Evolutionary conservation across 2,888 invertebrate species (phyloP), one percentile per base, ranked within the genome.

Genomic region (Pristionchus maxplancki): DNA sequence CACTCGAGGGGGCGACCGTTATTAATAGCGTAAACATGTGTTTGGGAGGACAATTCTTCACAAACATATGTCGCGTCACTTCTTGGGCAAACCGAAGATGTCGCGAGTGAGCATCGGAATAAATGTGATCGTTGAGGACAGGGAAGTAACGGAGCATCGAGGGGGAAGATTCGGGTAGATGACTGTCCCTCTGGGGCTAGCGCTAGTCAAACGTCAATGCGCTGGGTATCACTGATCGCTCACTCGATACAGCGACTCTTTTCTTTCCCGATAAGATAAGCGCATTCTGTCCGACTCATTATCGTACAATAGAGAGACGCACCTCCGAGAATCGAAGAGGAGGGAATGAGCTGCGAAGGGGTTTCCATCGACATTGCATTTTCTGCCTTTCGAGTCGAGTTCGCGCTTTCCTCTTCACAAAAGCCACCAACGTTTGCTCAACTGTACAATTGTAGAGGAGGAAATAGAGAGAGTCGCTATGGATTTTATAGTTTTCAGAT

Each of bases 371-470:
- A n/a, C 24, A 58, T 58, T 58, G 24, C 58, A 58, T 58, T 58
- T 58, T 24, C 24, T 58, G 6, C 2, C 24, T 0, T 58, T n/a
- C 58, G 58, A n/a, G 20, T 50, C n/a, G 58, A 58, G 58, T 58
- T n/a, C 58, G 58, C 58, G 58, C 8, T 9, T 50, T 20, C 20
- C 20, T 24, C 58, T 58, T 8, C 24, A 58, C 24, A 58, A 58
- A 58, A 58, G 58, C n/a, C 58, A 58, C 58, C 58, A n/a, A n/a
- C 58, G 58, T 58, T 58, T 58, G 58, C 58, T n/a, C 58, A 58
- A 58, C 58, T 58, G 58, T 58, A 58, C 58, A 8, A 58, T n/a
- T 58, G 6, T n/a, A n/a, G n/a, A 8, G 58, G 58, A 58, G 53
- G 58, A n/a, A n/a, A 58, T 20, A 24, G 20, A 24, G 58, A 20